Evolutionary conservation across 2,113 vertebrate species (phyloP), one percentile per base, ranked within the genome.

Genomic region (Miniopterus natalensis): DNA sequence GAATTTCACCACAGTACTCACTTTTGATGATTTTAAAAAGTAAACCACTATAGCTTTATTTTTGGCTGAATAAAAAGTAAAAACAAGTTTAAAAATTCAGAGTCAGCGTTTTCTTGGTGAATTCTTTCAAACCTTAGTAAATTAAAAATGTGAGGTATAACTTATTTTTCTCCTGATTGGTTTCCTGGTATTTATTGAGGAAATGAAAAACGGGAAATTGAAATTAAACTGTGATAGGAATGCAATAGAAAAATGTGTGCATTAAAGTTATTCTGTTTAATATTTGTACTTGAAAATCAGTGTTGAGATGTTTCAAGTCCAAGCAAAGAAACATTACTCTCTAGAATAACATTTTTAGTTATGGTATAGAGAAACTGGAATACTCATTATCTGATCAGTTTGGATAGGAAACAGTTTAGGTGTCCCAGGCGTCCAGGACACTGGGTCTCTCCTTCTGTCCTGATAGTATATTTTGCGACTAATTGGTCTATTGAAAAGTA

Each of bases 41-140:
- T 63, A 86, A 68, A 78, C 40, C 42, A 65, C 59, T 87, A 27
- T 80, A 92, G 92, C 65, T 95, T 95, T 94, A 83, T 66, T 90
- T 94, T 96, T 84, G 57, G 80, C 75, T 84, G 70, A 94, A 84
- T 87, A 79, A 87, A 92, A 96, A 89, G 75, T 73, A 89, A 90
- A 96, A 70, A n/a, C 15, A 31, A 85, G 40, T 84, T 83, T 79
- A 80, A 84, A 96, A 80, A 81, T 80, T 95, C 51, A 90, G 90
- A 84, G 47, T 55, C n/a, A 90, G 40, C n/a, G 63, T 95, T 85
- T 95, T 96, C 75, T 66, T 90, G 80, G 40, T 84, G 84, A 91
- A 66, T 89, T 74, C 45, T 92, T 96, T 86, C 49, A 89, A 88
- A 74, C 70, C 70, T 86, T 49, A 92, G 57, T 91, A 91, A 61